Conservation (phyloP, 2,888 invertebrate species). For the Gasteruption jaculator region DNA sequence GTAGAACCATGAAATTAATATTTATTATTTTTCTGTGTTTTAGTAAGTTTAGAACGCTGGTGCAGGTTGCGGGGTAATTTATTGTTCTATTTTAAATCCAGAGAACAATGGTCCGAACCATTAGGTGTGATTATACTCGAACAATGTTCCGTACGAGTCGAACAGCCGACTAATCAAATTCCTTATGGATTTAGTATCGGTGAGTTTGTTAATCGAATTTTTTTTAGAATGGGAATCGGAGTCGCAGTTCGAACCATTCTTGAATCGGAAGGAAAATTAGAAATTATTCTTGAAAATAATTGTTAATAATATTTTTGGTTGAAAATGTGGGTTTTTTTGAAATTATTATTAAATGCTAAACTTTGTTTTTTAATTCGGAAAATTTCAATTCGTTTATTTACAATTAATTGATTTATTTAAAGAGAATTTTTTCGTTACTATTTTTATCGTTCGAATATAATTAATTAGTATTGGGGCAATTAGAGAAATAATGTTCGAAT, state of each 20-base stretch:
- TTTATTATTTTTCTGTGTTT: conserved; percentile 29
- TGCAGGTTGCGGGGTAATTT: conserved; percentile 89
- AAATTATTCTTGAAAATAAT: background rate
- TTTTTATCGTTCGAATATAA: too few species aligned
- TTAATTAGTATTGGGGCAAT: too few species aligned
- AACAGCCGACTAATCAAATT: conserved; percentile 64
- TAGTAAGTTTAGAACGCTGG: conserved; percentile 80
- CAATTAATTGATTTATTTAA: too few species aligned
- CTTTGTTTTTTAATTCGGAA: too few species aligned
- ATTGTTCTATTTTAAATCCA: conserved; percentile 87
- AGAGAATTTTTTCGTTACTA: too few species aligned
- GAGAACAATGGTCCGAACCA: conserved; percentile 84
- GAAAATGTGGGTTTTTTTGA: too few species aligned
- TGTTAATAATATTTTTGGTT: too few species aligned
- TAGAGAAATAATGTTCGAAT: background rate
- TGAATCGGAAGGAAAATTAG: background rate
- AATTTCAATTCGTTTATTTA: too few species aligned
- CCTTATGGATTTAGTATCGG: conserved; percentile 79
- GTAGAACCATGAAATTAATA: conserved; percentile 1
- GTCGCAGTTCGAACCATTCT: conserved; percentile 1
- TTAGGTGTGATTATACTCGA: conserved; percentile 85
- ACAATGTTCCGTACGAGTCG: conserved; percentile 74
- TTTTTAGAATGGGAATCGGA: conserved; percentile 80
- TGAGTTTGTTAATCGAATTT: conserved; percentile 63
- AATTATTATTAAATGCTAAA: too few species aligned